Evolutionary conservation across 2,113 vertebrate genomes (phyloP).

Genomic region (Anguilla japonica): DNA sequence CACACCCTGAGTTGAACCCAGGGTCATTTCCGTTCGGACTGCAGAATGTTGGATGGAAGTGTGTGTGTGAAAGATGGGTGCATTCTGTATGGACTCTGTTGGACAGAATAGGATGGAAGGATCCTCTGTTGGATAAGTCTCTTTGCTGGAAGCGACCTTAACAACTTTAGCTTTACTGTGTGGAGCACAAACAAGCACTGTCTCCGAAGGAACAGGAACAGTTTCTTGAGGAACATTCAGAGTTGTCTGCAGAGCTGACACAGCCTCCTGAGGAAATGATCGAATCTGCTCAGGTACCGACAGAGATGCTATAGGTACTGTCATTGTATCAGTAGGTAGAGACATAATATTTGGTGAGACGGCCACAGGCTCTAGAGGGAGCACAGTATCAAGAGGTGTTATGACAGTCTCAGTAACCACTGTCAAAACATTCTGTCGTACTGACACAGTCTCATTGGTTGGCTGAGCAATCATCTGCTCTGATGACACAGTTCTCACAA

Average conservation of each 20-base stretch:
- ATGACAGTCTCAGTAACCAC: no score
- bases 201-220: not conserved
- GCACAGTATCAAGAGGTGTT: no score
- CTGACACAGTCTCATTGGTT: conserved; percentile 1
- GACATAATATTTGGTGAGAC: no score
- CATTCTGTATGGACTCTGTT: not conserved
- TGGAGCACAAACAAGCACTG: not conserved
- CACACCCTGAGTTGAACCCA: not conserved
- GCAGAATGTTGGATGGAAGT: not conserved
- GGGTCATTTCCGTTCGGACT: not conserved
- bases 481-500: not conserved
- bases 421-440: not conserved
- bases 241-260: not conserved
- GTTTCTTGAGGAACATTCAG: not conserved
- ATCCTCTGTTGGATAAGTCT: not conserved
- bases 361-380: no score
- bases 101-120: not conserved
- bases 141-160: not conserved
- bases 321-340: no score
- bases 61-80: not conserved
- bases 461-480: no score
- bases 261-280: not conserved
- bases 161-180: not conserved
- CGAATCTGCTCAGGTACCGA: not conserved
- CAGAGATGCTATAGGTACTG: no score